Base-by-base conservation (phyloP, 2,113 vertebrate species). In the Saguinus midas region DNA sequence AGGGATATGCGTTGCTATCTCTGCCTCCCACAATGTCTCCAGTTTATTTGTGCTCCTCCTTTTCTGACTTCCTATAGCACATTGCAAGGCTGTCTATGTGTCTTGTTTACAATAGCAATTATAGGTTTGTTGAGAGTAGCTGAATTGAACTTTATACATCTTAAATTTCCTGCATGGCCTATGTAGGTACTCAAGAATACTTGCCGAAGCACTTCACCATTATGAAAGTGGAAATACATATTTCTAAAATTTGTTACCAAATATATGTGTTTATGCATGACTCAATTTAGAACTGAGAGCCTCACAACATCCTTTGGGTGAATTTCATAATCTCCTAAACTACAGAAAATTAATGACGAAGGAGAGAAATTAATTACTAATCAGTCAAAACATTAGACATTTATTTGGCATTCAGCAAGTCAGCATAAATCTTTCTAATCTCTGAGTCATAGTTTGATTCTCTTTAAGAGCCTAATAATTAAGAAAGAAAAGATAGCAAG, bases 401-500 rank as follows among this genome's bases (percentile, higher is more conserved):
- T 18, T 43, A 90, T 95, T 90, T 61, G 57, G 11, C 92, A 87
- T 80, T 87, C 70, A 95, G 52, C 40, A 94, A 90, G 32, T 94
- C 55, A 94, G 29, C 48, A 93, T 87, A 84, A 95, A 93, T 88
- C 43, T 93, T 95, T 85, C 25, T 91, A 73, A 73, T 89, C 58
- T 72, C 66, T 45, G 61, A 87, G 13, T 87, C 78, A 68, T 55
- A 79, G 27, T 78, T 82, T 95, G 78, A 72, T 90, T 87, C 21
- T 83, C 13, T 75, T 92, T 5, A 73, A 90, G 37, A 96, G 3
- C 1, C 27, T 78, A 83, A 83, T 79, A 93, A 83, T 83, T 92
- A 80, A 72, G 58, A 96, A 86, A 0, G 7, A 72, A 52, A 72
- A 82, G 68, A 85, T 20, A 40, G 20, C 78, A 86, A 79, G 9